These are phyloP conservation scores for Setipinna tenuifilis DNA, from an alignment of 2,797 vertebrate genomes.

Conservation along the genomic window DNA sequence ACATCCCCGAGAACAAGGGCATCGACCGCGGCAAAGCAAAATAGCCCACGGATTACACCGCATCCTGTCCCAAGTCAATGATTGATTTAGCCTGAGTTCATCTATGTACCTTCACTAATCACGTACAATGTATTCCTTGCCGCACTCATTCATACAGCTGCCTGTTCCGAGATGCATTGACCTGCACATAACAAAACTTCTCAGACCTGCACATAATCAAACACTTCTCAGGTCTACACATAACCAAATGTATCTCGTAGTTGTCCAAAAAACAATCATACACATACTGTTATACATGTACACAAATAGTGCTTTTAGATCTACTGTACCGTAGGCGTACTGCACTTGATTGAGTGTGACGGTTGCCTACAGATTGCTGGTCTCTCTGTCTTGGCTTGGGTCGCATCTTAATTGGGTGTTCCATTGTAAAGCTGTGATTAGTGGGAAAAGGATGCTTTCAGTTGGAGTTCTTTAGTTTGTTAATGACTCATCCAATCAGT, in stretches of 20 bases:
- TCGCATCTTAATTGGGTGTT: background rate
- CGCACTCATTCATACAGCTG: background rate
- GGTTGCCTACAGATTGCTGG: background rate
- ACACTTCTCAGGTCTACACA: background rate
- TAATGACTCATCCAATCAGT: background rate
- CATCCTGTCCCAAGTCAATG: background rate
- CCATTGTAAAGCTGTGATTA: background rate
- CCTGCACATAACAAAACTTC: background rate
- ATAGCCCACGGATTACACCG: background rate
- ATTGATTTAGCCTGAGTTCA: background rate
- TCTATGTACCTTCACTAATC: background rate
- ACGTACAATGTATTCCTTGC: background rate
- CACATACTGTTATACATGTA: background rate
- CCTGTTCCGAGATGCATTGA: background rate
- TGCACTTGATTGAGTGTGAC: background rate
- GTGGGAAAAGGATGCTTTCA: background rate
- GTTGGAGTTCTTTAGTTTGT: background rate
- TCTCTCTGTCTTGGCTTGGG: background rate
- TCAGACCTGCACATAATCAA: background rate
- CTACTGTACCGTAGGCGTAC: background rate
- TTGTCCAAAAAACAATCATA: background rate
- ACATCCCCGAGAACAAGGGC: slow-evolving; percentile 68
- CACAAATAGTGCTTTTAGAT: background rate
- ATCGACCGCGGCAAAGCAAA: slow-evolving; percentile 67
- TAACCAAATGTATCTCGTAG: too few relatives aligned